phyloP scores from a whole-genome alignment of 2,797 vertebrate genomes.

The Melanotaenia maccullochi region DNA sequence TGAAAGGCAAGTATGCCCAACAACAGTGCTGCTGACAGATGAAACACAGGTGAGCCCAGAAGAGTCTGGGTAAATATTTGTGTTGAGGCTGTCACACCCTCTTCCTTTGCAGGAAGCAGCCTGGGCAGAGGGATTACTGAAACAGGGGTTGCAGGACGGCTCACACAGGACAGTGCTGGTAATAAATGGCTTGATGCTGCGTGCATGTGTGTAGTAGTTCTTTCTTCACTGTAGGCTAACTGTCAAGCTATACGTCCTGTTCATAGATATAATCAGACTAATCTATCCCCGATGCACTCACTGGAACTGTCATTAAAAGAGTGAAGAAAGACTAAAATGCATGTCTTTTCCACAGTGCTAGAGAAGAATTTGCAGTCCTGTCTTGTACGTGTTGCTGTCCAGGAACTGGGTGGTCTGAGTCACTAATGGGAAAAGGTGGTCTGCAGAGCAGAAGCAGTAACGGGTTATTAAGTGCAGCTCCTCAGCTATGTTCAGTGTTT shows the following conservation, averaged over 20 bases:
- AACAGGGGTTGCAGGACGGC: constrained; percentile 22
- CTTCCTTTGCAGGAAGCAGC: constrained; percentile 54
- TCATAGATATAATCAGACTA: constrained; percentile 56
- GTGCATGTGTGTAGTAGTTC: background rate
- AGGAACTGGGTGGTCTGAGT: constrained; percentile 67
- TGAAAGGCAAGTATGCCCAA: constrained; percentile 6
- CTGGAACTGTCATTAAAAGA: constrained; percentile 51
- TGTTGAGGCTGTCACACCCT: constrained; percentile 59
- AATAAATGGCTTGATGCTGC: constrained; percentile 32
- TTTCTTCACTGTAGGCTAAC: constrained; percentile 2
- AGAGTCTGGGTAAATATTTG: constrained; percentile 80
- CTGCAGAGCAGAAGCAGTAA: constrained; percentile 39
- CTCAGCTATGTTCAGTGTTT: constrained; percentile 70
- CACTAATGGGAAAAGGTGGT: constrained; percentile 41
- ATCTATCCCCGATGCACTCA: constrained; percentile 54
- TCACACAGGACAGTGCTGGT: constrained; percentile 34
- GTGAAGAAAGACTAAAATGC: constrained; percentile 44
- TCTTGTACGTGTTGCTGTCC: constrained; percentile 31
- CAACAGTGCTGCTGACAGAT: constrained; percentile 55
- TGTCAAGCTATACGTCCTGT: constrained; percentile 53
- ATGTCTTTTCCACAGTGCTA: constrained; percentile 16
- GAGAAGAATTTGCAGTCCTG: constrained; percentile 43
- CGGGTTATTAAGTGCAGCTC: constrained; percentile 61
- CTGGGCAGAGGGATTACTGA: constrained; percentile 45
- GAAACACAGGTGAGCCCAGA: constrained; percentile 64